Percentiles rank a stretch among this genome's conserved stretches.
Evolutionary conservation across 2,797 vertebrate genomes (phyloP).

Genomic region (Paguma larvata): DNA sequence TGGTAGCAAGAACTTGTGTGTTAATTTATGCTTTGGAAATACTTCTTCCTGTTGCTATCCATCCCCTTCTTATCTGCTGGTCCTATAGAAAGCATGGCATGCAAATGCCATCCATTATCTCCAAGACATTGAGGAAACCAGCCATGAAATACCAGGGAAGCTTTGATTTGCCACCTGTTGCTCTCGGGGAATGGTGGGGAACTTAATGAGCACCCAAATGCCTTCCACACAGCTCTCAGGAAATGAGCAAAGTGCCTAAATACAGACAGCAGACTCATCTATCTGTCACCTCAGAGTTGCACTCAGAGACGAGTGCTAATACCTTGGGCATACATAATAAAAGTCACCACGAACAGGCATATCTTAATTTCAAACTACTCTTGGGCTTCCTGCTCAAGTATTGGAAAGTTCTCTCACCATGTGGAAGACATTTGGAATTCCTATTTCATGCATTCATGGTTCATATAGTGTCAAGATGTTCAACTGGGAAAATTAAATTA

Average conservation of each 20-base stretch:
- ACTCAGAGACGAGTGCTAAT: constrained; percentile 63
- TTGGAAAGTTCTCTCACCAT: constrained; percentile 58
- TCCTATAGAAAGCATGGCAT: constrained; percentile 64
- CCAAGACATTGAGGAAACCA: constrained; percentile 82
- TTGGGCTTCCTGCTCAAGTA: constrained; percentile 44
- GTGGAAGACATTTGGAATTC: constrained; percentile 76
- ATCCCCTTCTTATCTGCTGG: constrained; percentile 60
- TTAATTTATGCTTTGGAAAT: constrained; percentile 80
- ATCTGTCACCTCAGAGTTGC: constrained; percentile 73
- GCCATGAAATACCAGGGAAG: constrained; percentile 80
- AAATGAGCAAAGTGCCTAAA: constrained; percentile 85
- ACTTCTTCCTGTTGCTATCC: constrained; percentile 84
- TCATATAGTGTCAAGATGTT: constrained; percentile 76
- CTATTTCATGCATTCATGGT: constrained; percentile 71
- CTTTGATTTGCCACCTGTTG: constrained; percentile 86
- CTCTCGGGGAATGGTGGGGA: constrained; percentile 85
- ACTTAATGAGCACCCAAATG: constrained; percentile 84
- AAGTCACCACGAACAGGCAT: constrained; percentile 75
- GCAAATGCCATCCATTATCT: constrained; percentile 76
- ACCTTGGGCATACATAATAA: constrained; percentile 55
- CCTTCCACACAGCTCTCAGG: constrained; percentile 78
- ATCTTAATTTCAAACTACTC: constrained; percentile 68
- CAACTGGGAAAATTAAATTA: constrained; percentile 78
- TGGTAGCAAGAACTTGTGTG: constrained; percentile 8
- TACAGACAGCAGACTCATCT: constrained; percentile 83